These are phyloP conservation scores for Phyto melanocephala DNA, from an alignment of 2,888 invertebrate species.

Conservation along the genomic window DNA sequence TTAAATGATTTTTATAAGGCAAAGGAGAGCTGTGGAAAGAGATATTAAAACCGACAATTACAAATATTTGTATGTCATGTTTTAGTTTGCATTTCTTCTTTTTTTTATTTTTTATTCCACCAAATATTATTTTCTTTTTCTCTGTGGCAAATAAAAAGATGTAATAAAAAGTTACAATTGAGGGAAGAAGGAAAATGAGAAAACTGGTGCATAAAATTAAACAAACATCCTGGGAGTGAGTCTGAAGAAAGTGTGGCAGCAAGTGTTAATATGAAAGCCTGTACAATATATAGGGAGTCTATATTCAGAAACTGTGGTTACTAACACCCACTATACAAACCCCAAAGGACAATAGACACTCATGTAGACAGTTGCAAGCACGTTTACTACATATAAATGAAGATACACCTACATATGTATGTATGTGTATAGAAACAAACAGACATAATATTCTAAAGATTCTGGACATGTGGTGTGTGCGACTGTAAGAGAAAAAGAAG, in stretches of 20 bases:
- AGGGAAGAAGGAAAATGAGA: constrained; percentile 24
- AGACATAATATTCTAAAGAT: constrained; percentile 31
- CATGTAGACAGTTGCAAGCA: constrained; percentile 10
- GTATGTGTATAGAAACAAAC: too few species aligned
- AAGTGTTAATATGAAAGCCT: neutral
- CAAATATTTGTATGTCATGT: constrained; percentile 69
- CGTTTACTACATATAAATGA: neutral
- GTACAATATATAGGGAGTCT: neutral
- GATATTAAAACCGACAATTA: constrained; percentile 61
- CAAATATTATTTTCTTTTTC: constrained; percentile 46
- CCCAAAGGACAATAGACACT: constrained; percentile 30
- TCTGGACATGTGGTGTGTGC: constrained; percentile 23
- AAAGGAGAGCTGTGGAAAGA: constrained; percentile 1
- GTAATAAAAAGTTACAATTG: constrained; percentile 69
- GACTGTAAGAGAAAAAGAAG: constrained; percentile 57
- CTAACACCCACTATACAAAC: constrained; percentile 70
- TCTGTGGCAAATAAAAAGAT: constrained; percentile 71
- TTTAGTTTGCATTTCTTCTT: constrained; percentile 30
- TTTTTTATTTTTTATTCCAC: neutral
- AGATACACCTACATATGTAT: neutral
- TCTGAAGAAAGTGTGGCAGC: neutral
- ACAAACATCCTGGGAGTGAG: constrained; percentile 11
- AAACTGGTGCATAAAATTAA: constrained; percentile 28
- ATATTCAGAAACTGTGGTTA: constrained; percentile 63
- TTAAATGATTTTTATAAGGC: constrained; percentile 9